A percentile compares a stretch with the other conserved stretches of the same genome.
Evolutionary conservation across 2,113 vertebrate genomes (phyloP).

Genomic region (Datnioides undecimradiatus): DNA sequence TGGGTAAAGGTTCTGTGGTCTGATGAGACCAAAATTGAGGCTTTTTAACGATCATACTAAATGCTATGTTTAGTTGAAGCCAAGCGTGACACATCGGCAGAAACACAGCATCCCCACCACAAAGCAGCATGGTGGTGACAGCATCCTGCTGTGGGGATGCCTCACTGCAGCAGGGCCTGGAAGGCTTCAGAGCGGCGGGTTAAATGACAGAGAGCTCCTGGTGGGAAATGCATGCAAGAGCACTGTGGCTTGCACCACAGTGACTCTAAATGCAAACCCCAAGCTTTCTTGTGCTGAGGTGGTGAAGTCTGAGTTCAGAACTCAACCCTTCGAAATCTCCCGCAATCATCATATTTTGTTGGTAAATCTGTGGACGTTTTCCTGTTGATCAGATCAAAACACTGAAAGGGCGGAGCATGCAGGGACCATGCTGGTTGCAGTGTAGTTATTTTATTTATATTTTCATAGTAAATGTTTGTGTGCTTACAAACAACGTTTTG

Average conservation of each 20-base stretch:
- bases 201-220: not conserved
- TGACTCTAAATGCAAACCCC: not conserved
- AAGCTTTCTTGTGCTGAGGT: too few relatives aligned
- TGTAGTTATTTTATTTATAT: not conserved
- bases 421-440: too few relatives aligned
- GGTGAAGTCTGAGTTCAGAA: too few relatives aligned
- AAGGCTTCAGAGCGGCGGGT: not conserved
- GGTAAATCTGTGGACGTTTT: too few relatives aligned
- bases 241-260: too few relatives aligned
- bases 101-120: not conserved
- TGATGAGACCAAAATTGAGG: not conserved
- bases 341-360: not conserved
- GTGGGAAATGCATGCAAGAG: not conserved
- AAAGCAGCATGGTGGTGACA: not conserved
- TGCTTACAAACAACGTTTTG: not conserved
- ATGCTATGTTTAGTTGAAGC: not conserved
- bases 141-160: not conserved
- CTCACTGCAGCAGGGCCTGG: too few relatives aligned
- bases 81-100: not conserved
- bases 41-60: not conserved
- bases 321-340: not conserved
- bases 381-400: too few relatives aligned
- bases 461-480: not conserved
- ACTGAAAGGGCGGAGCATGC: too few relatives aligned
- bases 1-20: not conserved